Evolutionary conservation across 2,797 vertebrate genomes (phyloP), one percentile per base, ranked within the genome.

Genomic region (Melanotaenia nigrans): DNA sequence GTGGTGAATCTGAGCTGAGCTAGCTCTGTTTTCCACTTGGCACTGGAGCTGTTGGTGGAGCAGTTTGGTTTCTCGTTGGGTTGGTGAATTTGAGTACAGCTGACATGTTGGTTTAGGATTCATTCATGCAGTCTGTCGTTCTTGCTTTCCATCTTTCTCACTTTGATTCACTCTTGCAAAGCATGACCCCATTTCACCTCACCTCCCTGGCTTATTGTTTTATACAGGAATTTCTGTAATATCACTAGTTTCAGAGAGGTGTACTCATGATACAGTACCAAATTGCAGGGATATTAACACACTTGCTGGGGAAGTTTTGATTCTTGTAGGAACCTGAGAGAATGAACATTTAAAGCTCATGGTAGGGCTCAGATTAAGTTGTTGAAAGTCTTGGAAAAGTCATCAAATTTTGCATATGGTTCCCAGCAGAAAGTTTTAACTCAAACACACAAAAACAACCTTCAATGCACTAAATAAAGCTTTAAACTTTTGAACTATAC

Each of bases 21-120:
- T 35, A 14, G 79, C 79, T 80, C 77, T 61, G 62, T 82, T 87
- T 87, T 87, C 87, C 88, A 91, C 78, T 84, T 92, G 90, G 90
- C 89, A 85, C 60, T 0, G 66, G 38, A 73, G 79, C 68, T 13
- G 28, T 72, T 69, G 80, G 84, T 80, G 74, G 73, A 82, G 81
- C 65, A 61, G 67, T 65, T 75, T 35, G 81, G 84, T 87, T 56
- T 65, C 68, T 84, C 28, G 40, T 80, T 53, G 69, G 67, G 75
- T 68, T 75, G 63, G 81, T 83, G 87, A 81, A 77, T 86, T 81
- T 85, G 82, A 91, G 81, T 73, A 78, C 80, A 82, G 81, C 73
- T 84, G 84, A 89, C 87, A 84, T 80, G 54, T 86, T 66, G 84
- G 79, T 90, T 90, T 85, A 75, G 77, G 79, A 87, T 74, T 81